Base-by-base conservation (phyloP, 2,888 invertebrate species). In the Dasysyrphus albostriatus region DNA sequence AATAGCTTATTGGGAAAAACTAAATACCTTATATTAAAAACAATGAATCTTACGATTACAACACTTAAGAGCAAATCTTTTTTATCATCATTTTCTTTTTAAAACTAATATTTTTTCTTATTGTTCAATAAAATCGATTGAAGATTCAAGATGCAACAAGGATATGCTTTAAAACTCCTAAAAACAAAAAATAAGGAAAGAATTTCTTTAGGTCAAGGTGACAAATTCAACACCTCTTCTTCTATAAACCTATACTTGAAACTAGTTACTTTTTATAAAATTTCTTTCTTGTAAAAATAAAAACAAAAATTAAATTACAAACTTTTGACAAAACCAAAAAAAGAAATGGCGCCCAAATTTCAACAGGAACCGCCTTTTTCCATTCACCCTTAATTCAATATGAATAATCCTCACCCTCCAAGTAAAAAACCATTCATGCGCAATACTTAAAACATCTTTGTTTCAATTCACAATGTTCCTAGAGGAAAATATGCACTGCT, bases 201-300 rank as follows among this genome's bases (percentile, higher is more conserved):
- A 56, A 63, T 63, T 74, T 87, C 78, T 75, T 75, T 87, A 49
- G 87, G 87, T 87, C 87, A 87, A 87, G 87, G 87, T 87, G 83
- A 87, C 47, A 75, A 79, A 87, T 72, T 42, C 49, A 58, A 79
- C 78, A 87, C 78, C 72, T n/a, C n/a, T 63, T 49, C 51, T 65
- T 58, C 32, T 42, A 24, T 44, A 70, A 78, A 58, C 58, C 51
- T 29, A 37, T 16, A 24, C 24, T 59, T 42, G 32, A 44, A n/a
- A 29, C 34, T 42, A 67, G 14, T 24, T 54, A 58, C 34, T 54
- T 51, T 59, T 70, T 83, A 51, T 82, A 70, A 58, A 82, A 69
- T 78, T 65, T 77, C 63, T 32, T 82, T 73, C 54, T 42, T 24
- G 4, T 16, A 72, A n/a, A 2, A 39, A 39, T 54, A 76, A 42